These are phyloP conservation scores for Xestia sexstrigata DNA, from an alignment of 2,888 invertebrate species.

Conservation along the genomic window DNA sequence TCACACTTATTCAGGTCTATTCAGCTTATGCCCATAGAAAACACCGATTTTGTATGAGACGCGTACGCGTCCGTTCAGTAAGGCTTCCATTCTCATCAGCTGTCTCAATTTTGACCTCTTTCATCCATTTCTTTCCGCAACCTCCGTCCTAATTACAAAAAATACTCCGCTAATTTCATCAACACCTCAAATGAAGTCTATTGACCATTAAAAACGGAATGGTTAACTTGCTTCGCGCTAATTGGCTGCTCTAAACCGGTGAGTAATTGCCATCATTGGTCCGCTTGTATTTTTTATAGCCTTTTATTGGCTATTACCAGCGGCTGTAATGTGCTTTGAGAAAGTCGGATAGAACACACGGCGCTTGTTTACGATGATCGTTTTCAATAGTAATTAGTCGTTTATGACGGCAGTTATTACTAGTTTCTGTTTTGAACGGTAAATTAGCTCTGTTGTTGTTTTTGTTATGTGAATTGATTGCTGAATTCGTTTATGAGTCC, in stretches of 20 bases:
- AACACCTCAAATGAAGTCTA: constrained; percentile 36
- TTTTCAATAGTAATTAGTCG: constrained; percentile 50
- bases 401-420: constrained; percentile 35
- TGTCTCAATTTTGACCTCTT: neutral
- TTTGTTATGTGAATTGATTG: neutral
- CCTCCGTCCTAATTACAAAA: constrained; percentile 8
- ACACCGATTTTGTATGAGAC: no score
- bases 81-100: neutral
- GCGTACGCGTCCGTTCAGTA: no score
- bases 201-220: constrained; percentile 55
- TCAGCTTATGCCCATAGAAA: no score
- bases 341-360: constrained; percentile 43
- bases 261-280: constrained; percentile 61
- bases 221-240: constrained; percentile 55
- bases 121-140: neutral
- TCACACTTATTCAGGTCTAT: no score
- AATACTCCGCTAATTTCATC: constrained; percentile 29
- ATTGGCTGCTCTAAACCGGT: constrained; percentile 60
- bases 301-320: constrained; percentile 58
- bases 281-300: constrained; percentile 58
- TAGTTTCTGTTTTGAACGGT: constrained; percentile 8
- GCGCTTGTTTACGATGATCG: constrained; percentile 34
- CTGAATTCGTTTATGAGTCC: constrained; percentile 1
- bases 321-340: constrained; percentile 22
- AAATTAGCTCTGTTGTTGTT: constrained; percentile 23